Conservation (phyloP, 2,888 invertebrate species). For the Lithophane leautieri region DNA sequence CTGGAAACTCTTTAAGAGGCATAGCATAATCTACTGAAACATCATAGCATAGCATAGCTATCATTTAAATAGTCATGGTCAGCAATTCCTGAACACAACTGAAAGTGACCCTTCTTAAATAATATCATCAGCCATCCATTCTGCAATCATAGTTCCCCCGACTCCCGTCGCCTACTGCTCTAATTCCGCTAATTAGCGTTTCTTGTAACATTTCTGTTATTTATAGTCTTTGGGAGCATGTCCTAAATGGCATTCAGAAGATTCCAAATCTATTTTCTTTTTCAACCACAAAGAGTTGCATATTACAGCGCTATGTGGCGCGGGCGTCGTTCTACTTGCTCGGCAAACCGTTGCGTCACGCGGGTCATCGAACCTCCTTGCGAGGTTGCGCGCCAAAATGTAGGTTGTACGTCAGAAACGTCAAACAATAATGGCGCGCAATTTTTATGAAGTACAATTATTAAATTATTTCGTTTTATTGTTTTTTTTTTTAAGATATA, state of each 20-base stretch:
- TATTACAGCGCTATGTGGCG: conserved; percentile 57
- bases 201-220: not conserved
- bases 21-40: not conserved
- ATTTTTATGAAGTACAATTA: conserved; percentile 24
- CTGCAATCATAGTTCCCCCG: not conserved
- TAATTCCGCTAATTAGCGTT: not conserved
- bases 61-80: not conserved
- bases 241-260: conserved; percentile 5
- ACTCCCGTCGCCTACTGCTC: too few relatives aligned
- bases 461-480: conserved; percentile 29
- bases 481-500: not conserved
- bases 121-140: not conserved
- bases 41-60: not conserved
- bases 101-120: not conserved
- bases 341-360: conserved; percentile 76
- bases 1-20: not conserved
- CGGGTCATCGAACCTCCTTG: conserved; percentile 73
- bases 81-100: not conserved
- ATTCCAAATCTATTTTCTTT: conserved; percentile 36
- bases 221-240: too few relatives aligned
- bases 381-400: conserved; percentile 68
- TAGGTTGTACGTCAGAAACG: conserved; percentile 58
- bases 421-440: conserved; percentile 32
- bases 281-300: conserved; percentile 30
- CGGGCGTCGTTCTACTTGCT: conserved; percentile 75